A percentile compares a stretch with the other conserved stretches of the same genome.
Conservation (phyloP, 2,888 invertebrate genomes). For the Acrobeloides nanus region DNA sequence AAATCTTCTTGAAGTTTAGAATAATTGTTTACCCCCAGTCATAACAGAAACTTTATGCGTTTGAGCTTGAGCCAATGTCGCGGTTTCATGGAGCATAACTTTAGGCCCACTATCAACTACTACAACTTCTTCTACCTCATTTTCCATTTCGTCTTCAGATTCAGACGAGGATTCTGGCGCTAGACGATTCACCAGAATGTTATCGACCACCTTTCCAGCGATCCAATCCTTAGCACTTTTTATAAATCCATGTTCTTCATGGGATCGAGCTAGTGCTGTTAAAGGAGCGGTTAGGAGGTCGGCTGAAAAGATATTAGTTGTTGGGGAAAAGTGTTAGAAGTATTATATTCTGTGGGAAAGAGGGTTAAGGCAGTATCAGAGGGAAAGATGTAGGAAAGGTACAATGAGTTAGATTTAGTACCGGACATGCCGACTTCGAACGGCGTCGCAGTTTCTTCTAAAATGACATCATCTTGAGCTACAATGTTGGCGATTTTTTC, state of each 20-base stretch:
- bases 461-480: conserved; percentile 29
- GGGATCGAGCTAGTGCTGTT: conserved; percentile 18
- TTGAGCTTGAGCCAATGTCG: conserved; percentile 7
- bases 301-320: conserved; percentile 10
- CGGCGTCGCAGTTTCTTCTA: conserved; percentile 39
- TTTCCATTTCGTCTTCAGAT: conserved; percentile 15
- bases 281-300: conserved; percentile 25
- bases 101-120: conserved; percentile 7
- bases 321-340: not conserved
- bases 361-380: conserved; percentile 1
- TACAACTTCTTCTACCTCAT: conserved; percentile 14
- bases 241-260: conserved; percentile 16
- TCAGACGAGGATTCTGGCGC: conserved; percentile 18
- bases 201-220: conserved; percentile 22
- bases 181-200: conserved; percentile 18
- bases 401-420: not conserved
- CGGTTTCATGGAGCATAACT: conserved; percentile 11
- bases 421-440: conserved; percentile 42
- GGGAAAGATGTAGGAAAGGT: no score
- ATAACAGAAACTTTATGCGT: conserved; percentile 1
- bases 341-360: conserved; percentile 2
- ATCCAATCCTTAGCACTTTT: conserved; percentile 27
- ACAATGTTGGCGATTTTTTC: conserved; percentile 50
- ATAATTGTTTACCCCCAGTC: conserved; percentile 2
- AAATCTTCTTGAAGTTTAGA: conserved; percentile 3